These are phyloP conservation scores for Lagorchestes hirsutus DNA, from an alignment of 2,797 vertebrate genomes.

Conservation along the genomic window DNA sequence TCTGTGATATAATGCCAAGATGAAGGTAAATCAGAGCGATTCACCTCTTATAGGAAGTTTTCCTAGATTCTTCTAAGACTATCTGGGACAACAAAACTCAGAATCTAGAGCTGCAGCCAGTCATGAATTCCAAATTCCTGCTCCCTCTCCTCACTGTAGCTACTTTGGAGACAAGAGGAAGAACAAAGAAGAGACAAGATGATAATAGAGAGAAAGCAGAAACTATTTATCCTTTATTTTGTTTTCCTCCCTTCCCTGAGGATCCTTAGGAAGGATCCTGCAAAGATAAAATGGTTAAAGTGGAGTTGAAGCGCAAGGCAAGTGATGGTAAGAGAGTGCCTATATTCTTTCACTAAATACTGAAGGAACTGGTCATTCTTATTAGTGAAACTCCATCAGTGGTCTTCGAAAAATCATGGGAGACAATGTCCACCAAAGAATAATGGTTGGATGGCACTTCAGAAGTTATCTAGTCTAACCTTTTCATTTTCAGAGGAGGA, in stretches of 20 bases:
- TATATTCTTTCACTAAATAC: not conserved
- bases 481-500: not conserved
- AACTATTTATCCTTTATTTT: not conserved
- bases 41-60: not conserved
- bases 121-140: not conserved
- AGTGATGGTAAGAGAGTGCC: not conserved
- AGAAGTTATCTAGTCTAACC: not conserved
- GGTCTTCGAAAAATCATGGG: not conserved
- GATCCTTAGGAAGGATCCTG: not conserved
- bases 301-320: not conserved
- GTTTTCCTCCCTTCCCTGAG: not conserved
- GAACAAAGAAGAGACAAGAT: not conserved
- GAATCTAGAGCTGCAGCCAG: not conserved
- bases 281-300: not conserved
- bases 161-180: not conserved
- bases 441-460: not conserved
- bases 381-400: not conserved
- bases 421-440: not conserved
- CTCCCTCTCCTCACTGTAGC: not conserved
- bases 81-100: not conserved
- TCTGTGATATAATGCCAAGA: not conserved
- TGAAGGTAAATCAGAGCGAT: not conserved
- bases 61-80: not conserved
- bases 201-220: not conserved
- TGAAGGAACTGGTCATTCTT: not conserved